Base-by-base conservation (phyloP, 2,113 vertebrate species). In the Callithrix jacchus region DNA sequence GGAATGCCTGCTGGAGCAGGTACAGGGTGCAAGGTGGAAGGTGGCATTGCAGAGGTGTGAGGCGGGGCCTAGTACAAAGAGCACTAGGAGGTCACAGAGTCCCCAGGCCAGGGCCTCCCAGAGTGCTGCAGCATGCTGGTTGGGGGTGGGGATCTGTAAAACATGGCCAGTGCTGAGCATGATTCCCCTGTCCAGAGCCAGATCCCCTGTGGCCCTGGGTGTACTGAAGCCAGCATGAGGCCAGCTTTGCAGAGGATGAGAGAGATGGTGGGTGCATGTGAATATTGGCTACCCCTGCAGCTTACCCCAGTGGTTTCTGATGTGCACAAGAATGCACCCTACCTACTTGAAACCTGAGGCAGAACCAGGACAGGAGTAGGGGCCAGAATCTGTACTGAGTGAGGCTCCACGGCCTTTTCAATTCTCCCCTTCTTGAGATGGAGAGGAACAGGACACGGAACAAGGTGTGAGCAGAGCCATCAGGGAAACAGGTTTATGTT, bases 321-420 rank as follows among this genome's bases (percentile, higher is more conserved):
- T 42, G 87, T 47, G 27, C 6, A 2, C 0, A 1, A 27, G 8
- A 64, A 40, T 70, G 21, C 4, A 3, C 14, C 45, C 32, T 0
- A 4, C 35, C 14, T 89, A 10, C 71, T 47, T 79, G 49, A 88
- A 95, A 71, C 32, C 52, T 80, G 70, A 47, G 54, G 35, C n/a
- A 30, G 20, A 54, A 71, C 20, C 4, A 64, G 14, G 21, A 32
- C 30, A 27, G 32, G 18, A 70, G 54, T 13, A 64, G 21, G 25
- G 37, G 37, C n/a, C 17, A 10, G 23, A 32, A n/a, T 49, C 1
- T 27, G 8, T 16, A 47, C 61, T 11, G 5, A 64, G 12, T 64
- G 16, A 10, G 20, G 45, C 71, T 87, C 9, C 1, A 25, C 0
- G 0, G 40, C 32, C 70, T 71, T 42, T 61, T 5, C 42, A 20